These are phyloP conservation scores for Chionodraco myersi DNA, from an alignment of 2,113 vertebrate species.

Conservation along the genomic window DNA sequence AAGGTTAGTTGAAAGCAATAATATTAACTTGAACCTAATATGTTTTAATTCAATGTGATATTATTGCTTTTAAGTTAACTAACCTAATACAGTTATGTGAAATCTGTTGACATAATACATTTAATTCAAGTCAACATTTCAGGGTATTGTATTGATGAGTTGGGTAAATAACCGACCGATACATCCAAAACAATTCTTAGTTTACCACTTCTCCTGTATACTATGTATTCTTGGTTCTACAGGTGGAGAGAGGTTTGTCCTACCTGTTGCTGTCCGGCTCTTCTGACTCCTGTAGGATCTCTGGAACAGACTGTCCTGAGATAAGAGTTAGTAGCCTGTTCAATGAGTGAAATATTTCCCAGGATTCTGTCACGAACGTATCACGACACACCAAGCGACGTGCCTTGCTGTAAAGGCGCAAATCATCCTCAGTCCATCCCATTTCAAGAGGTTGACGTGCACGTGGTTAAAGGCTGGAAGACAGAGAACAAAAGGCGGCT, in stretches of 20 bases:
- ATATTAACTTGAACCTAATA: no score
- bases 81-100: no score
- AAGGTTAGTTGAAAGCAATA: no score
- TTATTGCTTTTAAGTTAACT: no score
- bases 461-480: constrained; percentile 40
- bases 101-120: no score
- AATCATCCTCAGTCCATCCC: constrained; percentile 21
- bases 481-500: constrained; percentile 49
- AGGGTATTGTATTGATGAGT: background rate
- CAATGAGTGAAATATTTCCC: background rate
- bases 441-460: constrained; percentile 50
- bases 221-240: background rate
- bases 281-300: background rate
- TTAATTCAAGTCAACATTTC: no score
- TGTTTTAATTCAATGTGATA: no score
- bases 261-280: constrained; percentile 44
- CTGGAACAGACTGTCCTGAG: background rate
- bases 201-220: background rate
- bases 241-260: background rate
- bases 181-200: background rate
- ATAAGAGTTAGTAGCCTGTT: constrained; percentile 8
- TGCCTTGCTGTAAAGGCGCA: constrained; percentile 47
- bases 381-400: constrained; percentile 17
- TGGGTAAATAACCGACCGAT: background rate
- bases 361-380: constrained; percentile 23